These are phyloP conservation scores for Phoenicopterus ruber DNA, from an alignment of 2,113 vertebrate genomes.

Conservation along the genomic window DNA sequence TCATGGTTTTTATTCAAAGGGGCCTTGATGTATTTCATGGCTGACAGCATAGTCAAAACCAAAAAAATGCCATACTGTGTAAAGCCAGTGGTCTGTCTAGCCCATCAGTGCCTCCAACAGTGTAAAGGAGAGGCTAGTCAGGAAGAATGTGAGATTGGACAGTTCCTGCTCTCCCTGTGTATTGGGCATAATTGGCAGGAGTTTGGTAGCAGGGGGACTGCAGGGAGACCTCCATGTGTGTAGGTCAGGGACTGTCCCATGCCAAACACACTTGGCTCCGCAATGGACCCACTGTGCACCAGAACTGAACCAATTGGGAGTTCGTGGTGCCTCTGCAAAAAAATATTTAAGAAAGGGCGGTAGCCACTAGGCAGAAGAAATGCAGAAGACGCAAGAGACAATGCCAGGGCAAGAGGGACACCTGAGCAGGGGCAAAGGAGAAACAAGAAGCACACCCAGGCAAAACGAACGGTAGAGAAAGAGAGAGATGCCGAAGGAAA, in stretches of 20 bases:
- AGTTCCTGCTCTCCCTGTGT: not conserved
- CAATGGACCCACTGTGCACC: not conserved
- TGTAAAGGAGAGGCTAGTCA: not conserved
- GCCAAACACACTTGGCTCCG: not conserved
- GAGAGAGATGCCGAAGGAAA: not conserved
- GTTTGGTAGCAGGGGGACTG: not conserved
- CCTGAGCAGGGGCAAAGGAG: not conserved
- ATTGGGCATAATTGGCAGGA: not conserved
- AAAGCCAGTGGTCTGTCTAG: not conserved
- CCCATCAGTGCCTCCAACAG: not conserved
- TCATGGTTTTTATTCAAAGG: not conserved
- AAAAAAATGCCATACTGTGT: not conserved
- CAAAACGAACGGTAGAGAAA: not conserved
- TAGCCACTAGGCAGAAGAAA: not conserved
- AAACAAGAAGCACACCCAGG: not conserved
- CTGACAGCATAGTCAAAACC: not conserved
- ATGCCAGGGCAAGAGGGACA: not conserved
- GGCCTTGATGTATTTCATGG: not conserved
- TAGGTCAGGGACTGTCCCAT: not conserved
- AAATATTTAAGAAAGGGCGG: not conserved
- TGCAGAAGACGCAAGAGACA: too few relatives aligned
- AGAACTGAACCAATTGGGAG: not conserved
- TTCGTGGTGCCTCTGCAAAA: not conserved
- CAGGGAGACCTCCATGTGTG: accelerated
- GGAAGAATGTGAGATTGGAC: not conserved